Base-by-base conservation (phyloP, 2,113 vertebrate genomes). In the Leiothrix lutea region DNA sequence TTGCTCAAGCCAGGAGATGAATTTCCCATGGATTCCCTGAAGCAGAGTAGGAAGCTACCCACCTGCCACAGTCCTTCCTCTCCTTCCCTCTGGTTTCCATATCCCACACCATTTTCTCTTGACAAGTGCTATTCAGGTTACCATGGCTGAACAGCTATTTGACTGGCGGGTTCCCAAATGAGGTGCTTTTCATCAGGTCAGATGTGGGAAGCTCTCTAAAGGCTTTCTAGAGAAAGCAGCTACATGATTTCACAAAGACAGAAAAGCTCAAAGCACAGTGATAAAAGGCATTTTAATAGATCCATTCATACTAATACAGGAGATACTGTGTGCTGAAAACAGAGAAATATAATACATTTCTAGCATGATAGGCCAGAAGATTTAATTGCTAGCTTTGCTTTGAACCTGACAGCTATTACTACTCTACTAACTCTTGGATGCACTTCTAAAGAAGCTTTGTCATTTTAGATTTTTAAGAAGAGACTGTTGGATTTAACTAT, bases 351-450 rank as follows among this genome's bases (percentile, higher is more conserved):
- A 92, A 65, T 42, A 42, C 18, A 54, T 73, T 93, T 66, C 67
- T 65, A 90, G 62, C 50, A 53, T 14, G 70, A 69, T 31, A 81
- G 38, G 45, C 21, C 65, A 80, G 61, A 74, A 78, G n/a, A 79
- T 58, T 87, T 87, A 94, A 94, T 95, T 87, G 73, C 38, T 36
- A 91, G 40, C 42, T 91, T 85, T 90, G 38, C 84, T 72, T 92
- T 87, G 89, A 94, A 94, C 58, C 26, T 82, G 71, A 91, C 94
- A 82, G 71, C 35, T 85, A 72, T 62, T 90, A 90, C 14, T 66
- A 50, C 33, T 70, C 87, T 51, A 57, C 31, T 42, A 51, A 70
- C 54, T 91, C 78, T 35, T 58, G 29, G 66, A 89, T 44, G 45
- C 54, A 73, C 54, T 79, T 74, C 45, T 51, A 85, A 71, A 84